These are phyloP conservation scores for Myotis findleyi DNA, from an alignment of 2,797 vertebrate genomes.

Conservation along the genomic window DNA sequence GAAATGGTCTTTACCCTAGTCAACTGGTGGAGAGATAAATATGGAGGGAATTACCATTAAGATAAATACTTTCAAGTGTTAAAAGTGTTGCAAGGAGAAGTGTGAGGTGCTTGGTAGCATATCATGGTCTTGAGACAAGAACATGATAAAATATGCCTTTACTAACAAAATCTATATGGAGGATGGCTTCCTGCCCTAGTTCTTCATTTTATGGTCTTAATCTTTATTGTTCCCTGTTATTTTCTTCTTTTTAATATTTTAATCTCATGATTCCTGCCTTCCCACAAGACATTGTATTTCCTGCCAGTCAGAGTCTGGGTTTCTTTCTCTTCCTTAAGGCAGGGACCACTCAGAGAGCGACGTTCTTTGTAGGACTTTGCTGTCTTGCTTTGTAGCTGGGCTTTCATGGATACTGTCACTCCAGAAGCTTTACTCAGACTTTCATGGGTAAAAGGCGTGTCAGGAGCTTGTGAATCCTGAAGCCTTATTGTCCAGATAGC, in stretches of 20 bases:
- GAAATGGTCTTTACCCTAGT: not conserved
- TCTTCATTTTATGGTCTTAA: not conserved
- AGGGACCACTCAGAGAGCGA: not conserved
- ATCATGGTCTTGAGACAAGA: not conserved
- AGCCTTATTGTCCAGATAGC: not conserved
- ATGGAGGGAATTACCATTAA: not conserved
- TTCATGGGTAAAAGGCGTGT: not conserved
- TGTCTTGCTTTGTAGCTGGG: not conserved
- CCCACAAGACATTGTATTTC: not conserved
- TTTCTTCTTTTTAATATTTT: slow-evolving; percentile 46
- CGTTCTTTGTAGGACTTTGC: not conserved
- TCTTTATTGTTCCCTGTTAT: slow-evolving; percentile 1
- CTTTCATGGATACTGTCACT: not conserved
- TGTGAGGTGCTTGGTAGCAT: not conserved
- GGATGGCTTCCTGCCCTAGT: not conserved
- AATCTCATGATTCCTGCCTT: slow-evolving; percentile 28
- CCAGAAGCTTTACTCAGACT: not conserved
- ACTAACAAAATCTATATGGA: not conserved
- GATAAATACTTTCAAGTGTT: slow-evolving; percentile 4
- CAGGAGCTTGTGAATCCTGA: not conserved
- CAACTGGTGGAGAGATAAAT: not conserved
- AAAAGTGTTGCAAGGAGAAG: not conserved
- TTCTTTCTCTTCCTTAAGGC: not conserved
- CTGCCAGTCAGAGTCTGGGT: not conserved
- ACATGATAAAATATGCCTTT: not conserved